A percentile compares a stretch with the other conserved stretches of the same genome.
These are phyloP conservation scores for Serinus canaria DNA, from an alignment of 2,113 vertebrate genomes.

Conservation along the genomic window DNA sequence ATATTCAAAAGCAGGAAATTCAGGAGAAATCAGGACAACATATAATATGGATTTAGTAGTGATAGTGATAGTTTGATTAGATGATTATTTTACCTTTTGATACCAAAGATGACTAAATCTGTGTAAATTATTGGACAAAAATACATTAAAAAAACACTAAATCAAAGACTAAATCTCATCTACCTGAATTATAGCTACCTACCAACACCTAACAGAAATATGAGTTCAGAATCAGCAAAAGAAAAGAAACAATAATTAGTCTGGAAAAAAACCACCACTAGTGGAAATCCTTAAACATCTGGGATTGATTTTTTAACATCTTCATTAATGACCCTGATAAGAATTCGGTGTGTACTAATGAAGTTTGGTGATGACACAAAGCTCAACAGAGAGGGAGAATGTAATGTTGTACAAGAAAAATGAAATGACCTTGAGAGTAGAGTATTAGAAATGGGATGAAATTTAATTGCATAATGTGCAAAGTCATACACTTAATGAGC, in stretches of 20 bases:
- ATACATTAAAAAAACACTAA: not conserved
- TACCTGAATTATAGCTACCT: not conserved
- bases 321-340: constrained; percentile 47
- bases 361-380: constrained; percentile 37
- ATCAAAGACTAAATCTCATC: not conserved
- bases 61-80: not conserved
- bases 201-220: not conserved
- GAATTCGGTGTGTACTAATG: not conserved
- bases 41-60: not conserved
- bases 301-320: constrained; percentile 50
- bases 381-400: constrained; percentile 23
- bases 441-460: constrained; percentile 35
- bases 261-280: not conserved
- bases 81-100: not conserved
- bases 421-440: constrained; percentile 56
- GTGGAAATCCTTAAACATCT: constrained; percentile 27
- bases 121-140: not conserved
- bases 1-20: not conserved
- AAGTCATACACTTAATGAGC: constrained; percentile 50
- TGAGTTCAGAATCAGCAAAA: not conserved
- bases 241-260: not conserved
- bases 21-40: not conserved
- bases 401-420: not conserved
- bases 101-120: not conserved
- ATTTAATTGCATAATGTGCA: constrained; percentile 59